Base-by-base conservation (phyloP, 37 sponge, comb jelly and placozoan species). In the Mnemiopsis leidyi region DNA sequence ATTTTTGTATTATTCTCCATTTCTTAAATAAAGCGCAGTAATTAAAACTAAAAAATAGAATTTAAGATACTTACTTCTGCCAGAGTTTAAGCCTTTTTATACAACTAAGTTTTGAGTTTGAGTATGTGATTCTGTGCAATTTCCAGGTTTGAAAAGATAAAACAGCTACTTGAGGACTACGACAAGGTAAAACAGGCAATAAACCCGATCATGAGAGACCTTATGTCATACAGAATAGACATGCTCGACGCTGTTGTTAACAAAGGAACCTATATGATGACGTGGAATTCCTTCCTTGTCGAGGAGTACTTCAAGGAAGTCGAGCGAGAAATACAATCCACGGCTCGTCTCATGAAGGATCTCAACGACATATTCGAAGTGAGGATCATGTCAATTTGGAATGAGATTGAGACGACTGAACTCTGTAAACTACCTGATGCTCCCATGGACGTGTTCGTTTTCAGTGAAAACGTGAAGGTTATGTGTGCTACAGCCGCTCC, bases 301-400 rank as follows among this genome's bases (percentile, higher is more conserved):
- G 90, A 85, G 25, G 61, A 32, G 26, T 85, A 85, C 67, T 85
- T 85, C 67, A 85, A 40, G 90, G 90, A 85, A 25, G 90, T 85
- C 1, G 90, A 85, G 35, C 38, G 2, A 26, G 90, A 85, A 30
- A 18, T 85, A 1, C 61, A 40, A 3, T 38, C 67, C 24, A 85
- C 90, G 0, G 29, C n/a, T 25, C 61, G 32, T 26, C 90, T 85
- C 1, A 85, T 85, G 20, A 85, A 85, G 24, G 90, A 85, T 85
- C 90, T 85, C 18, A 85, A 85, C 30, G 90, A 85, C 25, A 32
- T 85, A 7, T 85, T 85, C 90, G 90, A 85, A 39, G 90, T 85
- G 26, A 26, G 90, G 61, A 85, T 85, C 24, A 40, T 39, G 67
- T 26, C 90, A 25, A 85, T 85, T 39, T 85, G 90, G 90, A 26